phyloP scores from a whole-genome alignment of 2,113 vertebrate species.

The Merops nubicus region DNA sequence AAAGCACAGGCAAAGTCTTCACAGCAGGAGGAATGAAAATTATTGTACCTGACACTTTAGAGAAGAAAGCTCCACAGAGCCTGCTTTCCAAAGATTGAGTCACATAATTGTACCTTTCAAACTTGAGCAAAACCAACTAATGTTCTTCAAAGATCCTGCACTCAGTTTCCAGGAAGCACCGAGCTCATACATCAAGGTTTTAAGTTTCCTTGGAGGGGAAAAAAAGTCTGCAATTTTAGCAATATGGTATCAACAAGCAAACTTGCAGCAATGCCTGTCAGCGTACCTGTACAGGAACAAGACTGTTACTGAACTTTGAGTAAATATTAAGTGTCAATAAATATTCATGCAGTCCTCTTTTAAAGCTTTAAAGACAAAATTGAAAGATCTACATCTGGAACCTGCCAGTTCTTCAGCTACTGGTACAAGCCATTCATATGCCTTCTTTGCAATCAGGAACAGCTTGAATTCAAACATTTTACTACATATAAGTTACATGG shows the following conservation, averaged over 20 bases:
- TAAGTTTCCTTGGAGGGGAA: neutral
- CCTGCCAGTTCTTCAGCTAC: neutral
- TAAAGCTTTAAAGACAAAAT: neutral
- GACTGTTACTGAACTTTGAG: neutral
- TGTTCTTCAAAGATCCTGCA: neutral
- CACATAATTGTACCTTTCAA: neutral
- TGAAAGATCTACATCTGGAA: neutral
- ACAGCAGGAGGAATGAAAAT: neutral
- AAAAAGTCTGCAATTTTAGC: neutral
- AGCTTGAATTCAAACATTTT: neutral
- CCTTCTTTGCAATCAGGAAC: neutral
- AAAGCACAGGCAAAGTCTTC: neutral
- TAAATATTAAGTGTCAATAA: neutral
- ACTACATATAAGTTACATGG: neutral
- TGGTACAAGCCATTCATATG: neutral
- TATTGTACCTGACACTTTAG: neutral
- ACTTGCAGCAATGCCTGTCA: neutral
- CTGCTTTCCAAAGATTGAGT: neutral
- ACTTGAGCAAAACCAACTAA: neutral
- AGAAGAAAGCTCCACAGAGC: neutral
- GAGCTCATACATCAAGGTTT: neutral
- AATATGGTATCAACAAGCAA: neutral
- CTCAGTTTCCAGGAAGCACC: neutral
- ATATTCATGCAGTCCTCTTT: neutral
- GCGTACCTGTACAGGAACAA: neutral